Evolutionary conservation across 1,140 invertebrate genomes (phyloP), one percentile per base, ranked within the genome.

Genomic region (Pseudobourletiella spinata): DNA sequence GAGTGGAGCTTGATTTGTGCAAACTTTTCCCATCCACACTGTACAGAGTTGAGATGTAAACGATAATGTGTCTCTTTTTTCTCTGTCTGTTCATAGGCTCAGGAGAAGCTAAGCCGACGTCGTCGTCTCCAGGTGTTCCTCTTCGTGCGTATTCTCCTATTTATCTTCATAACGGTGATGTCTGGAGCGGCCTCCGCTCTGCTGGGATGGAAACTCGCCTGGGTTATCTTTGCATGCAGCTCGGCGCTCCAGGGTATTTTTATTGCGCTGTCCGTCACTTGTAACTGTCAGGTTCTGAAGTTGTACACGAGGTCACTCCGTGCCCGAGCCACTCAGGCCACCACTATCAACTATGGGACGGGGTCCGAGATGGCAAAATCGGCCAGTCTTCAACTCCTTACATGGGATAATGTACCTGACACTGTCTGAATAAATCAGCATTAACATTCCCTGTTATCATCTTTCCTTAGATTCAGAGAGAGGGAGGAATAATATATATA

Each of bases 181-280:
- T 66, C 63, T 6, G 66, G 58, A 15, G 65, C 56, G 14, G 74
- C 11, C 65, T 76, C 16, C 72, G 26, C 61, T 48, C 48, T 65
- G 16, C 29, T 65, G 20, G 32, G 56, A 25, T 69, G 46, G 39
- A 61, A 56, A 32, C 26, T 63, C 28, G 57, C 65, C 15, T 78
- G 77, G 77, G 74, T 78, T 39, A 71, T 74, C 15, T 80, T 77
- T 71, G 76, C 79, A 67, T 71, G 78, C 16, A 72, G 72, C 20
- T 77, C 78, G 64, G 70, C 71, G 8, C 71, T 79, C 66, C 79
- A 84, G 75, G 83, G 83, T 25, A 77, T 84, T 35, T 74, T 81
- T 29, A 78, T 84, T 11, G 79, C 83, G 2, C 72, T 84, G 61
- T 77, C 81, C 55, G 82, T 84, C 55, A 82, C 82, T 6, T 84